Conservation (phyloP, 2,797 vertebrate species). For the Peromyscus eremicus region DNA sequence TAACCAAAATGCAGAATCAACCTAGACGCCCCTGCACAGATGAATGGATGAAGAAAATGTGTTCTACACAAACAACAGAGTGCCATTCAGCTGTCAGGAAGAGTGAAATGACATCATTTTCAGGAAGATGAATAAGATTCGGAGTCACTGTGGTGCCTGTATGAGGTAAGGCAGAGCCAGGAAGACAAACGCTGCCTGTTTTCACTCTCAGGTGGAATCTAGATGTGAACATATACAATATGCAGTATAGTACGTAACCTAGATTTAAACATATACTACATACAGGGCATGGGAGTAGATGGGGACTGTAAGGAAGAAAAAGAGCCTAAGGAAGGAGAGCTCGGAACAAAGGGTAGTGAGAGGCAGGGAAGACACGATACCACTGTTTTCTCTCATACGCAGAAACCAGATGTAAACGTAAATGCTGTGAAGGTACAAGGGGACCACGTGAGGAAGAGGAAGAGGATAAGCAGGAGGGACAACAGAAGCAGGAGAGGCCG, state of each 20-base stretch:
- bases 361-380: not conserved
- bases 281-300: not conserved
- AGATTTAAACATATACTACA: not conserved
- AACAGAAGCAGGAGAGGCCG: not conserved
- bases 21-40: not conserved
- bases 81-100: not conserved
- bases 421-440: not conserved
- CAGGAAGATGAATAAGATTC: not conserved
- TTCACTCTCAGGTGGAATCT: not conserved
- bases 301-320: not conserved
- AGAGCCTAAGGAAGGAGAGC: no score
- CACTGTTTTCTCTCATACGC: not conserved
- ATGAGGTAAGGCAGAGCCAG: not conserved
- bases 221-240: not conserved
- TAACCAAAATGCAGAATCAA: not conserved
- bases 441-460: not conserved
- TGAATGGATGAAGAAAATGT: not conserved
- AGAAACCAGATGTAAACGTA: not conserved
- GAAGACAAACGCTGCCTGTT: not conserved
- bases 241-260: no score
- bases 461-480: no score
- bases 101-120: not conserved
- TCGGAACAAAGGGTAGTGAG: not conserved
- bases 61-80: not conserved
- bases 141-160: no score